Evolutionary conservation across 2,797 vertebrate species (phyloP).

Genomic region (Schizopygopsis malacanthus): DNA sequence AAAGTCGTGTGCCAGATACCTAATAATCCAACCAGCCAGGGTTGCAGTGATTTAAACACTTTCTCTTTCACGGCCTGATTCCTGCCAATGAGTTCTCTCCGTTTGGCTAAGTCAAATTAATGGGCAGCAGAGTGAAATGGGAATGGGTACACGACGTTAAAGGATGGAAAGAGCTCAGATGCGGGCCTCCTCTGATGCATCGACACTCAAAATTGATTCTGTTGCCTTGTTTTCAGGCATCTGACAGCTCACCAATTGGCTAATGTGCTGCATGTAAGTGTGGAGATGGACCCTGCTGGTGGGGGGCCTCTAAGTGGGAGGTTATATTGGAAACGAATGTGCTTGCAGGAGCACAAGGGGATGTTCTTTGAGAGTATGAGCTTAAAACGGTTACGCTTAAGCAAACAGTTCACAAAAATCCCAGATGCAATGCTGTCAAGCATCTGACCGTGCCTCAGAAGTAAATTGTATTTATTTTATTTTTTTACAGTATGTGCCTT

Average conservation of each 20-base stretch:
- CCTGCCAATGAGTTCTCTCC: slow-evolving; percentile 45
- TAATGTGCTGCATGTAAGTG: slow-evolving; percentile 50
- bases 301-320: slow-evolving; percentile 45
- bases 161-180: slow-evolving; percentile 53
- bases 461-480: not conserved
- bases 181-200: slow-evolving; percentile 51
- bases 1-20: slow-evolving; percentile 17
- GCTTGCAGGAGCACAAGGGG: slow-evolving; percentile 16
- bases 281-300: slow-evolving; percentile 40
- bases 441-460: not conserved
- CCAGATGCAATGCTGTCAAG: slow-evolving; percentile 10
- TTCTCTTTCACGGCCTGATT: slow-evolving; percentile 41
- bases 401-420: slow-evolving; percentile 18
- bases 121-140: slow-evolving; percentile 47
- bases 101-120: slow-evolving; percentile 58
- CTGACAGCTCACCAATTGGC: slow-evolving; percentile 64
- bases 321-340: slow-evolving; percentile 11
- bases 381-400: slow-evolving; percentile 26
- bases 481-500: not conserved
- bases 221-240: slow-evolving; percentile 64
- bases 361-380: not conserved
- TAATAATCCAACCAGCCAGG: slow-evolving; percentile 33
- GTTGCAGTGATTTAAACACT: slow-evolving; percentile 42
- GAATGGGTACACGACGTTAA: slow-evolving; percentile 49
- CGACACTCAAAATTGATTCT: slow-evolving; percentile 65